Conservation (phyloP, 2,888 invertebrate genomes). For the Apomyelois bistriatella region DNA sequence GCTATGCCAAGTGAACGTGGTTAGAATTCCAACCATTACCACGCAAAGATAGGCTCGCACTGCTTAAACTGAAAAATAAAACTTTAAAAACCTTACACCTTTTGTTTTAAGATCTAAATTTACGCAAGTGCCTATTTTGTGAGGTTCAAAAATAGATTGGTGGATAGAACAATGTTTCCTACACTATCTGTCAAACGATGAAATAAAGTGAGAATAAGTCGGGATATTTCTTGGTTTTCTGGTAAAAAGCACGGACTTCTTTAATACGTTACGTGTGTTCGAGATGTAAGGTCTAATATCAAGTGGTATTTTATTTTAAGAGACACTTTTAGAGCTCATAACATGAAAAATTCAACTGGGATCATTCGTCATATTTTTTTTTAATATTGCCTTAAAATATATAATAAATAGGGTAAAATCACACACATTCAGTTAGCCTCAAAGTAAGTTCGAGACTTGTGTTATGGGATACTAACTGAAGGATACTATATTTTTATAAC, state of each 20-base stretch:
- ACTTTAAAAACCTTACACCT: constrained; percentile 12
- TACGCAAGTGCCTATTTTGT: background rate
- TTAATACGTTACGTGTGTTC: constrained; percentile 5
- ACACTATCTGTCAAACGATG: constrained; percentile 61
- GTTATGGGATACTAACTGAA: too few species aligned
- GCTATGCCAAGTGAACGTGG: constrained; percentile 64
- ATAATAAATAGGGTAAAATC: too few species aligned
- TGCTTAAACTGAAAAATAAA: constrained; percentile 18
- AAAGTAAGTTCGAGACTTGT: too few species aligned
- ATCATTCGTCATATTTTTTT: too few species aligned
- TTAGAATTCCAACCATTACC: constrained; percentile 51
- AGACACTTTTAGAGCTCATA: too few species aligned
- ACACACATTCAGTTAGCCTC: too few species aligned
- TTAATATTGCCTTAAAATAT: too few species aligned
- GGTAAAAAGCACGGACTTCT: constrained; percentile 4
- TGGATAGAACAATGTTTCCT: constrained; percentile 42
- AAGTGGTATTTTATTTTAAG: background rate
- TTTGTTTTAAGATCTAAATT: constrained; percentile 24
- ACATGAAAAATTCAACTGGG: too few species aligned
- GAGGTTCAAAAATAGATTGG: constrained; percentile 10
- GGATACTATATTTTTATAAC: too few species aligned
- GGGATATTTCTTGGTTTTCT: constrained; percentile 43
- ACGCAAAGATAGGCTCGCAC: constrained; percentile 20
- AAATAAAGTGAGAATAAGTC: constrained; percentile 61
- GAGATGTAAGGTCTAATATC: background rate